A percentile compares a stretch with the other conserved stretches of the same genome.
phyloP scores from a whole-genome alignment of 64 coral and sea anemone species.

The Montipora capricornis region DNA sequence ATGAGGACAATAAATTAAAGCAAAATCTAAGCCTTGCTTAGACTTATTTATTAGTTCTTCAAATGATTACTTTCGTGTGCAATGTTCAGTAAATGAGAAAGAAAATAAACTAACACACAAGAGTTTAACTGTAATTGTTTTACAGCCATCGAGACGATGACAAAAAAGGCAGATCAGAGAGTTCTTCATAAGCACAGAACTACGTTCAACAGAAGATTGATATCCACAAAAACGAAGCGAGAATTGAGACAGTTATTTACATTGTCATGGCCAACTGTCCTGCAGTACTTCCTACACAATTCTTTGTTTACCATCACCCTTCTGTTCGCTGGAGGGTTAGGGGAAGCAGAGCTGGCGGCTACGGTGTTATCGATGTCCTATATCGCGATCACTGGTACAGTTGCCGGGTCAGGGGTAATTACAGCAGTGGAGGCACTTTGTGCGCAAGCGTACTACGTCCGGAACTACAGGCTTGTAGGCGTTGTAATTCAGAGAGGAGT shows the following conservation, averaged over 20 bases:
- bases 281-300: neutral
- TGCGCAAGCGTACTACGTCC: neutral
- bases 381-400: conserved; percentile 7
- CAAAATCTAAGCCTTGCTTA: too few species aligned
- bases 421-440: conserved; percentile 21
- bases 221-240: neutral
- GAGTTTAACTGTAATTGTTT: neutral
- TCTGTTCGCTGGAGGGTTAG: conserved; percentile 6
- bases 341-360: neutral
- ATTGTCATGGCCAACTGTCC: conserved; percentile 7
- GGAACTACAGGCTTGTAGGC: conserved; percentile 9
- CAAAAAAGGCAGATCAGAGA: neutral
- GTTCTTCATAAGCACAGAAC: neutral
- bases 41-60: too few species aligned
- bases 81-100: neutral
- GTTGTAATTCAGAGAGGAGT: conserved; percentile 18
- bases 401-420: neutral
- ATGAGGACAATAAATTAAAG: too few species aligned
- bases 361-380: conserved; percentile 11
- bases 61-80: too few species aligned
- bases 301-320: neutral
- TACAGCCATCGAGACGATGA: neutral
- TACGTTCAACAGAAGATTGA: neutral
- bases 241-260: conserved; percentile 1
- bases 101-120: neutral